Conservation (phyloP, 2,888 invertebrate genomes). For the Agrochola litura region DNA sequence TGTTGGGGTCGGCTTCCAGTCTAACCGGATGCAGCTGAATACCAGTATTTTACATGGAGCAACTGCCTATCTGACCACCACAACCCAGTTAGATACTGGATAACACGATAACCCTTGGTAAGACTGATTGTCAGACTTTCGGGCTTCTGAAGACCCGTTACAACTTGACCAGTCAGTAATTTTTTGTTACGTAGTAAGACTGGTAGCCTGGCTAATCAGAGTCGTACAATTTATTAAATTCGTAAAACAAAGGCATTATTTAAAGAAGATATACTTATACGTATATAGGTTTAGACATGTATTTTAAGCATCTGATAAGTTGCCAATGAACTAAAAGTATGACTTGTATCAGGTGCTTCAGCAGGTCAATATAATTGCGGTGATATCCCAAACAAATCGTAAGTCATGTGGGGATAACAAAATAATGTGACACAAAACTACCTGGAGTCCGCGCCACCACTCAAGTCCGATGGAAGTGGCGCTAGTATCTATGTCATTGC, state of each 20-base stretch:
- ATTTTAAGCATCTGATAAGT: conserved; percentile 1
- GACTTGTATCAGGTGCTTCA: conserved; percentile 6
- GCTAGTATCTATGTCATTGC: no score
- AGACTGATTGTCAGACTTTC: no score
- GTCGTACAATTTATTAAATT: not conserved
- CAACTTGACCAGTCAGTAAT: not conserved
- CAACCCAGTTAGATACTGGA: no score
- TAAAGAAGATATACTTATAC: not conserved
- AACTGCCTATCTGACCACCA: no score
- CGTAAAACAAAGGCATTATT: not conserved
- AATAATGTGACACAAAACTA: not conserved
- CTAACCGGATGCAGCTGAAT: no score
- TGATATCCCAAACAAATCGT: not conserved
- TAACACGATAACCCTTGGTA: no score
- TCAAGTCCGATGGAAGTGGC: no score
- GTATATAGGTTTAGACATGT: no score
- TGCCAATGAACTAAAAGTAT: conserved; percentile 15
- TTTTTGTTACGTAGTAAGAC: not conserved
- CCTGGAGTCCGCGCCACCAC: not conserved
- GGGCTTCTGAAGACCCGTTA: no score
- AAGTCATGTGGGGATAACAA: not conserved
- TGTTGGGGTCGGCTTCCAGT: no score
- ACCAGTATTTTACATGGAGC: no score
- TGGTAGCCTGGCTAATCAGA: not conserved
- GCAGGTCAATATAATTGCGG: not conserved